Percentiles rank a stretch among this genome's conserved stretches.
Conservation (phyloP, 1,140 invertebrate species). For the Lepidurus couesii region DNA sequence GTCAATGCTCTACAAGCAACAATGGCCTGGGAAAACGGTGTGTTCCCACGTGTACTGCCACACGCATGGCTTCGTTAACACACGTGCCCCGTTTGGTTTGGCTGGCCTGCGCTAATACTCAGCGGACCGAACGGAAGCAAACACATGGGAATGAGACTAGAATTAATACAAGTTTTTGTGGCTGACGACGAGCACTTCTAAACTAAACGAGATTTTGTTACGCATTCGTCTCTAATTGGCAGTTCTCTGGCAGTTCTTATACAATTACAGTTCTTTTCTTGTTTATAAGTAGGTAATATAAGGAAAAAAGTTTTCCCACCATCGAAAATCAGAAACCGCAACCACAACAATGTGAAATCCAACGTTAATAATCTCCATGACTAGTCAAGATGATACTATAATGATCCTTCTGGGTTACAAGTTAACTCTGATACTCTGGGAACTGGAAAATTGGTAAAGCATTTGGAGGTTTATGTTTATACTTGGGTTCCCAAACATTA, state of each 20-base stretch:
- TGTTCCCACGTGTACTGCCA: constrained; percentile 13
- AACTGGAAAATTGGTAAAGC: neutral
- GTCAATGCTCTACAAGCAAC: neutral
- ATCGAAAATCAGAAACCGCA: neutral
- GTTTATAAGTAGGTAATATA: neutral
- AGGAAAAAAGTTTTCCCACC: neutral
- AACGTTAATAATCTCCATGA: neutral
- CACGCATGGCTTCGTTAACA: neutral
- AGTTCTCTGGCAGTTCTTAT: neutral
- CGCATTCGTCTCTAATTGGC: neutral
- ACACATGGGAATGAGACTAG: neutral
- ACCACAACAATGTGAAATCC: neutral
- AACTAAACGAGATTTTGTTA: neutral
- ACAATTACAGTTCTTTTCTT: neutral
- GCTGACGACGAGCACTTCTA: neutral
- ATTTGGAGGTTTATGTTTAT: neutral
- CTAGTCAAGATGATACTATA: neutral
- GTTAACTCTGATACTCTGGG: neutral
- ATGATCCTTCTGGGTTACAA: neutral
- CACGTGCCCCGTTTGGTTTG: neutral
- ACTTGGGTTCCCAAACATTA: neutral
- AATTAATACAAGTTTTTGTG: neutral
- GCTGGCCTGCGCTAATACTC: neutral
- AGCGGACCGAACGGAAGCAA: neutral
- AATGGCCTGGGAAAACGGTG: neutral